Evolutionary conservation across 2,797 vertebrate species (phyloP), one percentile per base, ranked within the genome.

Genomic region (Hydrocynus forskahlii): DNA sequence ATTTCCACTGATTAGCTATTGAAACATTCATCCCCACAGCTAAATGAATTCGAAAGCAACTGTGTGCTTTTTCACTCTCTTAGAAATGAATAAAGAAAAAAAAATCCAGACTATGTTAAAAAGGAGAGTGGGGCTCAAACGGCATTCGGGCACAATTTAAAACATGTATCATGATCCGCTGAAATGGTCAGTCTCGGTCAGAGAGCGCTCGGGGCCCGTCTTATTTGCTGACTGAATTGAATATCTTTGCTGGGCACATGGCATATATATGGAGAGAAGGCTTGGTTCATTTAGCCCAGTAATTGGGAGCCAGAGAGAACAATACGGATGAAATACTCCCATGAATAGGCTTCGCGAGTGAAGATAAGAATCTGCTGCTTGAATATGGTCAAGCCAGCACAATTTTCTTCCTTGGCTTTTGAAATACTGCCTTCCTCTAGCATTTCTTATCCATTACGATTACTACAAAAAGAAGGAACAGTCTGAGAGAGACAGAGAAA

Each of bases 271-370:
- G 70, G 89, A 91, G 88, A 90, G 89, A 91, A 85, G 80, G 88
- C 85, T 88, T 86, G 90, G 88, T 92, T 93, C 90, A 89, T 93
- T 94, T 90, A 92, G 90, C 83, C 73, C 84, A 87, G 86, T 91
- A 88, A 92, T 93, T 91, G 88, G 88, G 57, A 79, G 90, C 82
- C 83, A 78, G 81, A 89, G 86, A 84, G 88, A 89, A 81, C 78
- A 79, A 80, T 81, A 76, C 84, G 76, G 86, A 83, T 73, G 83
- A 86, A 89, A 90, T 88, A 90, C 88, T 89, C 87, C 85, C 19
- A 82, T 88, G 89, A 90, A 88, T 86, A 85, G 83, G 82, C 88
- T 86, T 85, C 83, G 83, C 85, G 88, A 82, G 82, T 82, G 76
- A 80, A 92, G 90, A 92, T 92, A 88, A 90, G 88, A 88, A 93